Base-by-base conservation (phyloP, 2,888 invertebrate genomes). In the Pseudococcus jackbeardsleyi region DNA sequence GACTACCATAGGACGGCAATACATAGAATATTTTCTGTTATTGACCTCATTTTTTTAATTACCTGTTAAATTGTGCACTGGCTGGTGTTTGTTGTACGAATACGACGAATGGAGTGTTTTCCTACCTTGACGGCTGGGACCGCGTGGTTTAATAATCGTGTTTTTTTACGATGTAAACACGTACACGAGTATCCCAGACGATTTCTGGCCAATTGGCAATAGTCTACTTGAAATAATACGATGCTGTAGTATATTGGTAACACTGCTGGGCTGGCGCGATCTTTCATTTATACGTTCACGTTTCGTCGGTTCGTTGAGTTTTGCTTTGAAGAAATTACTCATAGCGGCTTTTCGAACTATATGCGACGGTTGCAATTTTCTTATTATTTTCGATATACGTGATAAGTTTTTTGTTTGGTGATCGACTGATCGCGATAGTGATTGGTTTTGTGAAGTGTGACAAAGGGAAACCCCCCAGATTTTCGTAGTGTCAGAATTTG, bases 241-340 rank as follows among this genome's bases (percentile, higher is more conserved):
- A 68, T 11, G 26, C 26, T 26, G 68, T 68, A 68, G 6, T 33
- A 72, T 33, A 19, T 72, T 72, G 72, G 72, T 72, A 72, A 72
- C 72, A 72, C 72, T 72, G 72, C 33, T 4, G 26, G 0, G 72
- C 72, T 26, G 33, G 72, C 72, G 33, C 12, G 72, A 39, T 72
- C 68, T 68, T 72, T 72, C 33, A 72, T 72, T 72, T 33, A 42
- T 42, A 33, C 72, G 17, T 72, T 33, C 72, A 17, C 17, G 26
- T 72, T 33, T 72, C 33, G 72, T 72, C n/a, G 72, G 46, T 86
- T 85, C 8, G 68, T 68, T 85, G 68, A 22, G 46, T 59, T 42
- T 42, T 39, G 15, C 59, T 22, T 22, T n/a, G 19, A 86, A 50
- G 64, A 86, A 86, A 86, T 68, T 68, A 26, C 22, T 48, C 86